Conservation (phyloP, 2,888 invertebrate genomes). For the Drosophila robusta region DNA sequence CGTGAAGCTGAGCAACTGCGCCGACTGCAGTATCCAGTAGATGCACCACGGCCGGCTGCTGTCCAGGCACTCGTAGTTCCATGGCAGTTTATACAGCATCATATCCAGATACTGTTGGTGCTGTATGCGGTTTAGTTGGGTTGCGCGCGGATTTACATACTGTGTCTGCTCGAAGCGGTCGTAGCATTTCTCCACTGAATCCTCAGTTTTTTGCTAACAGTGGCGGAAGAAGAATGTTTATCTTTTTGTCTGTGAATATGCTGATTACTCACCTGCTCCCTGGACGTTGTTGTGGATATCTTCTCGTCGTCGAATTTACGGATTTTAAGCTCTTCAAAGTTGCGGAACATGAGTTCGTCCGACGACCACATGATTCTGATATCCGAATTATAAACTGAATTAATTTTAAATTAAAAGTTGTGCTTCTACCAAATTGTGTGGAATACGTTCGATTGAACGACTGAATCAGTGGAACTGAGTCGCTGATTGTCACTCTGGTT, state of each 20-base stretch:
- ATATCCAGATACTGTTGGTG: slow-evolving; percentile 89
- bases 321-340: slow-evolving; percentile 75
- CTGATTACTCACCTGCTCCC: slow-evolving; percentile 86
- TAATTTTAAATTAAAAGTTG: slow-evolving; percentile 34
- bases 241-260: slow-evolving; percentile 5
- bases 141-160: slow-evolving; percentile 87
- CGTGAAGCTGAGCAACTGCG: slow-evolving; percentile 90
- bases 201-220: slow-evolving; percentile 87
- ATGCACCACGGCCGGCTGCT: slow-evolving; percentile 98
- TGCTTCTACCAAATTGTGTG: slow-evolving; percentile 6
- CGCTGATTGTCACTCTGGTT: slow-evolving; percentile 3
- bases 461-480: slow-evolving; percentile 15
- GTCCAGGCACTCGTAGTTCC: slow-evolving; percentile 93
- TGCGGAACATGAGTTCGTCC: slow-evolving; percentile 76
- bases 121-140: slow-evolving; percentile 87
- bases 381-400: slow-evolving; percentile 29
- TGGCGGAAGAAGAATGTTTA: background rate
- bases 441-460: slow-evolving; percentile 19
- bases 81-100: slow-evolving; percentile 89
- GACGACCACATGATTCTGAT: slow-evolving; percentile 53
- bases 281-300: slow-evolving; percentile 86
- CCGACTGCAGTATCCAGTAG: slow-evolving; percentile 97
- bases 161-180: slow-evolving; percentile 85
- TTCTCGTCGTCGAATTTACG: slow-evolving; percentile 88
- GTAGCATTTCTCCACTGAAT: slow-evolving; percentile 86